Base-by-base conservation (phyloP, 2,113 vertebrate species). In the Lagopus muta region DNA sequence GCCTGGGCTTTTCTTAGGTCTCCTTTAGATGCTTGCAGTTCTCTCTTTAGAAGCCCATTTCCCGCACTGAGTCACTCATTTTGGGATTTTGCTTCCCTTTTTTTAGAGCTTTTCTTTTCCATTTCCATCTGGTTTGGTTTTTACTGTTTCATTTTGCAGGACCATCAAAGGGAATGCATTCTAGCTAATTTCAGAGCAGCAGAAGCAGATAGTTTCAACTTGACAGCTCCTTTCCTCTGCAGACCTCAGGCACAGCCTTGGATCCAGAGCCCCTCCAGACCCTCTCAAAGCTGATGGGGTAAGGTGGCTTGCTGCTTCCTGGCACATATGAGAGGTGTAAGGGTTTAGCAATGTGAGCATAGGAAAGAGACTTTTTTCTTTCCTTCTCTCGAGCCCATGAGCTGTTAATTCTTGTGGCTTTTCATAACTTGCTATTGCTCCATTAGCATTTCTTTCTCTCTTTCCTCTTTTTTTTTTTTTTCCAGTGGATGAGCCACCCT, bases 341-440 rank as follows among this genome's bases (percentile, higher is more conserved):
- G 76, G 40, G 43, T 86, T 85, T 81, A 78, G 55, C 81, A 78
- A 90, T 0, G 3, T 61, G 24, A 93, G 16, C 58, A 88, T 64
- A 40, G 61, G 14, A 84, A 61, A 77, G 36, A 84, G 69, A 57
- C 19, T 48, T 78, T 38, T 38, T 80, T 1, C 38, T 88, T 6
- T 54, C 3, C 18, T 86, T 60, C 69, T 77, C 90, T 74, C 84
- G 52, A 89, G 65, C 60, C 80, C 77, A 42, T 86, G 43, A 94
- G 92, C 83, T 95, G 80, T 90, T 89, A 89, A 90, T 93, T 92
- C 86, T 94, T 94, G 88, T 93, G 91, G 95, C 75, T 96, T 96
- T 96, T 96, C 75, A 78, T 86, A 96, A 88, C 87, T 71, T 84
- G 76, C 80, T 97, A 81, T 96, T 96, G 93, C 72, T 90, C 82